Evolutionary conservation across 2,113 vertebrate species (phyloP), one percentile per base, ranked within the genome.

Genomic region (Tyto alba): DNA sequence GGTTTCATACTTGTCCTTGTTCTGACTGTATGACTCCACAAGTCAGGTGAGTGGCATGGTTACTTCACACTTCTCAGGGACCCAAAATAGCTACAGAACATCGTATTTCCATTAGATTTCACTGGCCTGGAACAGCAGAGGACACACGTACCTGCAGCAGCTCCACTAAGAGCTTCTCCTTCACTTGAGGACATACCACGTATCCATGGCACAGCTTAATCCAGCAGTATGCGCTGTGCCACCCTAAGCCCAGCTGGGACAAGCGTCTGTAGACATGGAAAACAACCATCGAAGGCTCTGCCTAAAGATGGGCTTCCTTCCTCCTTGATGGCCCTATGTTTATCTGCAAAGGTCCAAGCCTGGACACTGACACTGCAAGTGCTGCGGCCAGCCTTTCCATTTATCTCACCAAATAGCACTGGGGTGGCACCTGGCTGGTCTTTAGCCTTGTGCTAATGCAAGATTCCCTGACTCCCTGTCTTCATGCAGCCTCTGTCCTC

Each of bases 161-260:
- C 68, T 80, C 73, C 73, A 56, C 23, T 29, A 53, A 32, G 60
- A 84, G 53, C 57, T 92, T 48, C 71, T 85, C 68, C 41, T 48
- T 23, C 71, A 4, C 48, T 60, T 36, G 25, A 68, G 64, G 40
- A 56, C 4, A 1, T 5, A 11, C 47, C 56, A 41, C 0, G 0
- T 36, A 9, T 59, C 59, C 32, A n/a, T 9, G 21, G 72, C 69
- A 72, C 43, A 75, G 62, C 62, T 63, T 53, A 67, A 23, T 15
- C 20, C 43, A 41, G 52, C 64, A 66, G 40, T 3, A 13, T 11
- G 15, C 15, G 34, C 47, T 20, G 14, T 18, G 72, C 67, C 7
- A 16, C 32, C 45, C 45, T 10, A 16, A 63, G n/a, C 34, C 63
- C 66, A 43, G 26, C 55, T 21, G 27, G 25, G 50, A 67, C 41